phyloP scores from a whole-genome alignment of 1,140 invertebrate genomes.

The Cataglyphis hispanica region DNA sequence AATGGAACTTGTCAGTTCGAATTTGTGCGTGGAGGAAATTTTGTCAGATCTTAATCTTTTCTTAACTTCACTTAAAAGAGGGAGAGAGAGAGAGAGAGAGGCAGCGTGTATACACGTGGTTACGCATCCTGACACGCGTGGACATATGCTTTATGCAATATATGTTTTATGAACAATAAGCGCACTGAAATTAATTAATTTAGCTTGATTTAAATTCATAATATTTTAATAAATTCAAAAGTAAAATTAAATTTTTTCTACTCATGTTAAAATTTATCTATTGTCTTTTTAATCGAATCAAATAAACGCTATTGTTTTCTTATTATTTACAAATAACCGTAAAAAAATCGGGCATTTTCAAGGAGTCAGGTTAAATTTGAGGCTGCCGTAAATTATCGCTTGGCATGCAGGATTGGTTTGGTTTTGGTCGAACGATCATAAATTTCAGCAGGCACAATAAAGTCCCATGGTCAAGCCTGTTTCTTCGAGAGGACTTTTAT shows the following conservation, averaged over 20 bases:
- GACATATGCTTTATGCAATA: too few species aligned
- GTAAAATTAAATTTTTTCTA: not conserved
- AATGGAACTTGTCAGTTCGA: slow-evolving; percentile 44
- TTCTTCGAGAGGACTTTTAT: not conserved
- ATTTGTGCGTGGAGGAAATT: slow-evolving; percentile 11
- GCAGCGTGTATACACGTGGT: not conserved
- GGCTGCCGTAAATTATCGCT: slow-evolving; percentile 58
- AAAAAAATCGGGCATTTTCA: not conserved
- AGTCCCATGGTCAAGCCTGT: slow-evolving; percentile 20
- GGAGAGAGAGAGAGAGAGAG: not conserved
- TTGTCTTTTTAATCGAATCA: not conserved
- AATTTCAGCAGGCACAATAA: slow-evolving; percentile 45
- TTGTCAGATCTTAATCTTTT: slow-evolving; percentile 49
- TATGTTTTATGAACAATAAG: not conserved
- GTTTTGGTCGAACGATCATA: slow-evolving; percentile 49
- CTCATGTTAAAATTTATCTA: not conserved
- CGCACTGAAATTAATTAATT: not conserved
- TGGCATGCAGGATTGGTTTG: not conserved
- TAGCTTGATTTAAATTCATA: not conserved
- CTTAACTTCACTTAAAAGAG: not conserved
- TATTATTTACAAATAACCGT: not conserved
- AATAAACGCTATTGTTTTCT: not conserved
- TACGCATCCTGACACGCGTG: not conserved
- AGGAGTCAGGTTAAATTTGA: not conserved
- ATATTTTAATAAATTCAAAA: not conserved